Conservation (phyloP, 2,797 vertebrate genomes). For the Siniperca obscura region DNA sequence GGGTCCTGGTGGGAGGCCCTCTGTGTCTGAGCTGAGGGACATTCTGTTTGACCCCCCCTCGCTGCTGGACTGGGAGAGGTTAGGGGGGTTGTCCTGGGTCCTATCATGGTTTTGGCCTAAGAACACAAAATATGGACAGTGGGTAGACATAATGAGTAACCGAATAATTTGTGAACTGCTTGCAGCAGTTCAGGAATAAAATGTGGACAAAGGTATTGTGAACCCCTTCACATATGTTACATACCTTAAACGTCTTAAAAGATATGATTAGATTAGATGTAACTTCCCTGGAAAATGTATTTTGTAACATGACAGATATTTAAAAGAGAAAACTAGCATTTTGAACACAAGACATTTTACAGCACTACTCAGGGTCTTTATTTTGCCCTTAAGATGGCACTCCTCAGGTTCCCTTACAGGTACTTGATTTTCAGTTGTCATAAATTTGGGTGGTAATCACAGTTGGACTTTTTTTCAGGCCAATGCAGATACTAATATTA, state of each 20-base stretch:
- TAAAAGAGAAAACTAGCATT: neutral
- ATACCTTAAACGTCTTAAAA: neutral
- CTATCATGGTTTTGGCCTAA: slow-evolving; percentile 78
- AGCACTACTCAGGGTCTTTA: neutral
- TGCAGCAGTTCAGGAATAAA: neutral
- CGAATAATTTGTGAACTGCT: neutral
- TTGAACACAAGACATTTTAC: neutral
- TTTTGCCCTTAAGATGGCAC: neutral
- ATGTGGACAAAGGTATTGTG: neutral
- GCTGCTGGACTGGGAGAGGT: slow-evolving; percentile 88
- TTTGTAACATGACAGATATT: neutral
- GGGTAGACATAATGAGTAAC: neutral
- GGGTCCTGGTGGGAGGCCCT: slow-evolving; percentile 87
- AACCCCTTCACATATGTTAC: neutral
- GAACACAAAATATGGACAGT: slow-evolving; percentile 28
- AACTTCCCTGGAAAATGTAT: neutral
- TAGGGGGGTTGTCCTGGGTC: slow-evolving; percentile 80
- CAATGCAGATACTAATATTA: no score
- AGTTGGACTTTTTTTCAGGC: no score
- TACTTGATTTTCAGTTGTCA: neutral
- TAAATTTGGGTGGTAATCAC: neutral
- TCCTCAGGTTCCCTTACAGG: no score
- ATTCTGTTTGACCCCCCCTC: slow-evolving; percentile 93
- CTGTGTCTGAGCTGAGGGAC: slow-evolving; percentile 96
- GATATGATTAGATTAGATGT: neutral